Evolutionary conservation across 30 jellyfish, hydroid and myxozoan species (phyloP).

Genomic region (Catostylus mosaicus): DNA sequence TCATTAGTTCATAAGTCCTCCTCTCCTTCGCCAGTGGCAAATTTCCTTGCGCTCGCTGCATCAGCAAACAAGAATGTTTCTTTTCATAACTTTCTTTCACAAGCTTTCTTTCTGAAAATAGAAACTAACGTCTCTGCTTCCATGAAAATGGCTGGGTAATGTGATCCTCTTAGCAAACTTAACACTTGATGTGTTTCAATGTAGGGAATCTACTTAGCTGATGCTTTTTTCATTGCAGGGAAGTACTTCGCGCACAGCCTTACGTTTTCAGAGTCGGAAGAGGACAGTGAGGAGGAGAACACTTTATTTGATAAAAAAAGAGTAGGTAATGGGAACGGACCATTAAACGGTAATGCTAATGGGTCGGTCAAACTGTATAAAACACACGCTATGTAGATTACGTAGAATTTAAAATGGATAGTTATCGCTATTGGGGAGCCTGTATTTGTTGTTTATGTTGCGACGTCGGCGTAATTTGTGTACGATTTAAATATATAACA

Average conservation of each 20-base stretch:
- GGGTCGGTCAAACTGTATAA: slow-evolving; percentile 72
- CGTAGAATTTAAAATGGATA: background rate
- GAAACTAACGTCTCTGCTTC: no score
- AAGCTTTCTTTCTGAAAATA: no score
- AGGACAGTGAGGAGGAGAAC: slow-evolving; percentile 93
- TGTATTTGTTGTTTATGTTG: background rate
- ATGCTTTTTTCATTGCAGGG: slow-evolving; percentile 40
- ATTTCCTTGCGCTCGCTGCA: no score
- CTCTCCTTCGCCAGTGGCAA: no score
- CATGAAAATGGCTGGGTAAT: no score
- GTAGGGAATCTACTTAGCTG: background rate
- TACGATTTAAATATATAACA: background rate
- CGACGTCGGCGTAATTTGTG: background rate
- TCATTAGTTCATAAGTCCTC: no score
- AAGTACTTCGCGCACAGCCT: slow-evolving; percentile 89
- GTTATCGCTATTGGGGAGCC: background rate
- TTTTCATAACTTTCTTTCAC: no score
- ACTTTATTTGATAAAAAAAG: slow-evolving; percentile 94
- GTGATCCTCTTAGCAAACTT: no score
- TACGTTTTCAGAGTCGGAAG: slow-evolving; percentile 94
- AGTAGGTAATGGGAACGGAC: slow-evolving; percentile 77
- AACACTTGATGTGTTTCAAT: no score
- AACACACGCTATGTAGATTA: slow-evolving; percentile 72
- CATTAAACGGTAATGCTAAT: slow-evolving; percentile 71
- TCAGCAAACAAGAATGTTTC: no score